A percentile compares a stretch with the other conserved stretches of the same genome.
Conservation (phyloP, 2,113 vertebrate species). For the Rhea pennata region DNA sequence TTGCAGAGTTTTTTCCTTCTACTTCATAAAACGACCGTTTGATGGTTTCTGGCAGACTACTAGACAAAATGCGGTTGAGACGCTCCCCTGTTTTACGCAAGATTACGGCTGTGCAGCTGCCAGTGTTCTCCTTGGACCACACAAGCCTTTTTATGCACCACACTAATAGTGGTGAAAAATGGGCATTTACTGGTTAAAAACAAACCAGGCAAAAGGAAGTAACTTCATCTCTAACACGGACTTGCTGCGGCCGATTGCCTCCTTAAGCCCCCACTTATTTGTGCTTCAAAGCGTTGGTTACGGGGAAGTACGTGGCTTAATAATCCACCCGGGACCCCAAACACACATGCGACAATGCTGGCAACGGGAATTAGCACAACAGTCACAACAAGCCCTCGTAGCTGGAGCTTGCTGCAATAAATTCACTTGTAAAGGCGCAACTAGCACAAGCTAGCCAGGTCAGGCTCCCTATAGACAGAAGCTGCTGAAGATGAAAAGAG, state of each 20-base stretch:
- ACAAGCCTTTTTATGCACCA: not conserved
- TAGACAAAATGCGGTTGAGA: constrained; percentile 14
- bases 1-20: constrained; percentile 21
- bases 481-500: not conserved
- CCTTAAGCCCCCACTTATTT: not conserved
- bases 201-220: not conserved
- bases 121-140: not conserved
- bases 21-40: constrained; percentile 20
- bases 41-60: constrained; percentile 42
- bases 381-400: not conserved
- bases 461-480: not conserved
- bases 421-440: not conserved
- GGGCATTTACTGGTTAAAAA: not conserved
- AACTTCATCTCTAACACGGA: not conserved
- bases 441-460: not conserved
- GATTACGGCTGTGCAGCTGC: constrained; percentile 3
- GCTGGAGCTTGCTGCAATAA: not conserved
- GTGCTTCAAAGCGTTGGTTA: not conserved
- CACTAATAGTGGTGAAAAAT: not conserved
- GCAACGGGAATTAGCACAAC: not conserved
- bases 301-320: not conserved
- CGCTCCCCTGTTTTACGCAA: not conserved
- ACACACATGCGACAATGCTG: not conserved
- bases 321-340: not conserved
- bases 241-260: not conserved